Percentiles rank a stretch among this genome's conserved stretches.
phyloP scores from a whole-genome alignment of 2,888 invertebrate species.

The Thera obeliscata region DNA sequence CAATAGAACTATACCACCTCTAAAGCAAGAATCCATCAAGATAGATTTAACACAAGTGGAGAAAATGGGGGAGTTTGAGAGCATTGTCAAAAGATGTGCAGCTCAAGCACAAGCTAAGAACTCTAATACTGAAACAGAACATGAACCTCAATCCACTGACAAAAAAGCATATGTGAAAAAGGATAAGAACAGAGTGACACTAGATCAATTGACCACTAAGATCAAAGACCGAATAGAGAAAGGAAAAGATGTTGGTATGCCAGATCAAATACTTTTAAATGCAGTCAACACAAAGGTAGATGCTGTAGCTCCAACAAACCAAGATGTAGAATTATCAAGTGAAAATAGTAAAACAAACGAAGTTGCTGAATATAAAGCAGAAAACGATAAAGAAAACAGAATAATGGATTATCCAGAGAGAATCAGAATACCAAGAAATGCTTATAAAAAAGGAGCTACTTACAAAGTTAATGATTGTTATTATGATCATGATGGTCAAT shows the following conservation, averaged over 20 bases:
- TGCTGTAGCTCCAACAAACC: slow-evolving; percentile 45
- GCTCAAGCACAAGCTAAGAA: slow-evolving; percentile 44
- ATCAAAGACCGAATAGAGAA: slow-evolving; percentile 65
- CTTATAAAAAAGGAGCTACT: slow-evolving; percentile 86
- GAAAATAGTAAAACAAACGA: slow-evolving; percentile 44
- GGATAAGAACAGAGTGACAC: slow-evolving; percentile 60
- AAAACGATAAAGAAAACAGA: slow-evolving; percentile 48
- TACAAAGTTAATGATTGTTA: slow-evolving; percentile 92
- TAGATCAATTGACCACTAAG: slow-evolving; percentile 67
- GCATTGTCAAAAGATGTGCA: slow-evolving; percentile 77
- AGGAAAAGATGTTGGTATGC: slow-evolving; percentile 60
- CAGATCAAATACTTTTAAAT: slow-evolving; percentile 67
- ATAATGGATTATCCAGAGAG: slow-evolving; percentile 81
- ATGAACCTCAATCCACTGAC: slow-evolving; percentile 16
- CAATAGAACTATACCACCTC: slow-evolving; percentile 79
- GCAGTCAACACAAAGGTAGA: slow-evolving; percentile 45
- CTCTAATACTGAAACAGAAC: slow-evolving; percentile 15
- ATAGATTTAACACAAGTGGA: slow-evolving; percentile 59
- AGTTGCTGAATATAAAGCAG: slow-evolving; percentile 53
- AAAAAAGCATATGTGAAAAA: slow-evolving; percentile 37
- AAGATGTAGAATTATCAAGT: slow-evolving; percentile 56
- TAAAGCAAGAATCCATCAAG: slow-evolving; percentile 67
- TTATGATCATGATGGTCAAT: slow-evolving; percentile 91
- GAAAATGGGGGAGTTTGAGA: slow-evolving; percentile 75
- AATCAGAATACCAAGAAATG: slow-evolving; percentile 88